A percentile compares a stretch with the other conserved stretches of the same genome.
phyloP scores from a whole-genome alignment of 2,113 vertebrate genomes.

The Phalacrocorax aristotelis region DNA sequence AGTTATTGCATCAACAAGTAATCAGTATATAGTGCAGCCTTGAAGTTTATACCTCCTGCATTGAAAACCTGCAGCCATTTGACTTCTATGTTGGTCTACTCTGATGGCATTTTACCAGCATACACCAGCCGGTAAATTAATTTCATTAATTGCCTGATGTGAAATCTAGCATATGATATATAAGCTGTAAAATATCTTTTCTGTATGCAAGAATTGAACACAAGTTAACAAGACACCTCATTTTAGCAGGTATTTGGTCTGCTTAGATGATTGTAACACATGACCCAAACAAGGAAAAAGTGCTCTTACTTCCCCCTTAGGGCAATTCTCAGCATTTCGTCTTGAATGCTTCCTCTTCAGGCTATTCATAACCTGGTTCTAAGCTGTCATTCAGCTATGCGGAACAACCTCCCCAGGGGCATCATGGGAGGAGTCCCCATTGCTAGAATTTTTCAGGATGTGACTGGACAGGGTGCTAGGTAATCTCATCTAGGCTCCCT shows the following conservation, averaged over 20 bases:
- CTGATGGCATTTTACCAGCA: background rate
- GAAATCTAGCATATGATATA: background rate
- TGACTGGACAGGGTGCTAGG: background rate
- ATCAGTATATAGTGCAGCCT: background rate
- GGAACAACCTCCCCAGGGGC: background rate
- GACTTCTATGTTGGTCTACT: background rate
- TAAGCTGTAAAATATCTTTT: background rate
- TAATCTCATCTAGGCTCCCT: background rate
- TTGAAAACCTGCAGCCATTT: background rate
- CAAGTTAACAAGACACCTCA: background rate
- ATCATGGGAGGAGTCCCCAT: background rate
- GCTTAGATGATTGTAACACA: background rate
- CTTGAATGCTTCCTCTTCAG: background rate
- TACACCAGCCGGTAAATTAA: background rate
- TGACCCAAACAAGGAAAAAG: background rate
- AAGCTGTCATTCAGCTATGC: background rate
- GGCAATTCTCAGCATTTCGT: background rate
- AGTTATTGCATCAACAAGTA: background rate
- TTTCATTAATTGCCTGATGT: background rate
- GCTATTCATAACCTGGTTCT: background rate
- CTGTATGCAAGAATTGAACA: background rate
- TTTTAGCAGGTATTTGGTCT: background rate
- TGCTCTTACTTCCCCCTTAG: background rate
- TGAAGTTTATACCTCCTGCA: background rate
- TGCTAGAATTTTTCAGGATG: background rate